A percentile compares a stretch with the other conserved stretches of the same genome.
phyloP scores from a whole-genome alignment of 2,113 vertebrate species.

The Crotophaga sulcirostris region DNA sequence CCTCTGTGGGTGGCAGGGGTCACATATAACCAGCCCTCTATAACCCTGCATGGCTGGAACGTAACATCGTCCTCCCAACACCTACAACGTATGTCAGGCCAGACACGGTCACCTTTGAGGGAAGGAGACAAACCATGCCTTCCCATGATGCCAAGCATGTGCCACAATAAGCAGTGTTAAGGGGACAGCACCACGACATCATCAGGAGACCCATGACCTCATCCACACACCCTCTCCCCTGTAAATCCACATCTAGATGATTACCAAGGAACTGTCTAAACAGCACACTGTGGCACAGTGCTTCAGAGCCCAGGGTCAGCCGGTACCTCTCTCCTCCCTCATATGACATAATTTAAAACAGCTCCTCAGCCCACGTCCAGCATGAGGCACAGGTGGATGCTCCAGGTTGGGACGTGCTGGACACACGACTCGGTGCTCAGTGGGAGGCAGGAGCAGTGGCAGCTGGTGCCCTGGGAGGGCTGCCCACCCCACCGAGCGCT shows the following conservation, averaged over 20 bases:
- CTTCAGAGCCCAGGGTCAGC: not conserved
- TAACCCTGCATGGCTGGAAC: not conserved
- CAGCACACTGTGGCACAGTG: rapidly evolving
- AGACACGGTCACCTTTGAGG: rapidly evolving
- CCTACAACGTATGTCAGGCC: rapidly evolving
- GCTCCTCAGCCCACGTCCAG: not conserved
- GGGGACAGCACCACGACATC: not conserved
- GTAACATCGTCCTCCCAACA: not conserved
- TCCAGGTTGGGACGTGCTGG: not conserved
- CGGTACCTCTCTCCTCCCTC: not conserved
- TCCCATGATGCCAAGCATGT: rapidly evolving
- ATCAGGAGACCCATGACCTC: rapidly evolving
- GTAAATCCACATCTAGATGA: not conserved
- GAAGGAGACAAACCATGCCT: not conserved
- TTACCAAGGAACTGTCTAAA: rapidly evolving
- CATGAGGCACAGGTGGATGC: not conserved
- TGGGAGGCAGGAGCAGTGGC: rapidly evolving
- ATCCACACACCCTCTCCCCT: not conserved
- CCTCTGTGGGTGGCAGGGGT: not conserved
- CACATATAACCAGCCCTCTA: not conserved
- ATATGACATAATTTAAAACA: not conserved
- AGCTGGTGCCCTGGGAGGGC: not conserved
- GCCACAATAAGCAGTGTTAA: not conserved
- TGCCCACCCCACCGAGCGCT: not conserved
- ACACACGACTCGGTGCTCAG: not conserved